These are phyloP conservation scores for Drosophila mettleri DNA, from an alignment of 2,888 invertebrate genomes.

Conservation along the genomic window DNA sequence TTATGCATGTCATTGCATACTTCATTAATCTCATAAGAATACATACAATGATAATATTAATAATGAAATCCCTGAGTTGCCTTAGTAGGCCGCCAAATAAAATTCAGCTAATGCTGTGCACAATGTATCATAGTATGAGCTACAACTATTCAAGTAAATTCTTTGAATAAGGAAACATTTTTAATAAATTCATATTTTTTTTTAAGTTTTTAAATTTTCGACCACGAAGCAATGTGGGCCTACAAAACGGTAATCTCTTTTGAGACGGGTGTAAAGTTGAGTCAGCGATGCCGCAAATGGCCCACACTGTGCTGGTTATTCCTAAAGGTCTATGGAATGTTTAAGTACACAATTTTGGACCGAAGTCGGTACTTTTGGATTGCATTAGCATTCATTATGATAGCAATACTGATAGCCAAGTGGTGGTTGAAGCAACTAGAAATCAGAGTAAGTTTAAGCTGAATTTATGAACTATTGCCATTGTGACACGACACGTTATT, in stretches of 20 bases:
- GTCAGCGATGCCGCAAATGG: background rate
- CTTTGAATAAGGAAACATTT: background rate
- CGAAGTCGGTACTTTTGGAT: background rate
- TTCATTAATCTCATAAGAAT: background rate
- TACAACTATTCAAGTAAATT: background rate
- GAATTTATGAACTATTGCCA: too few relatives aligned
- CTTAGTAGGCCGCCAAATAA: background rate
- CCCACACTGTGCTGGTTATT: conserved; percentile 8
- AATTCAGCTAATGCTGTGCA: background rate
- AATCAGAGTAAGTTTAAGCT: background rate
- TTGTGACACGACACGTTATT: background rate
- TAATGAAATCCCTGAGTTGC: too few relatives aligned
- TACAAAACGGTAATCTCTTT: background rate
- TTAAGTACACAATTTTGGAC: background rate
- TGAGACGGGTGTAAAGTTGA: conserved; percentile 1
- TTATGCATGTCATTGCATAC: background rate
- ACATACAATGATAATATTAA: too few relatives aligned
- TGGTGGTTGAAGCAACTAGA: background rate
- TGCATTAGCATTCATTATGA: background rate
- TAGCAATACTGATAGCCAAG: background rate
- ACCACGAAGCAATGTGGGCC: background rate
- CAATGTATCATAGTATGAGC: background rate
- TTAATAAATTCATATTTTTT: conserved; percentile 1
- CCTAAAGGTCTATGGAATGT: background rate
- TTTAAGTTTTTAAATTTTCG: background rate